Evolutionary conservation across 2,888 invertebrate species (phyloP).

Genomic region (Axea sp.): DNA sequence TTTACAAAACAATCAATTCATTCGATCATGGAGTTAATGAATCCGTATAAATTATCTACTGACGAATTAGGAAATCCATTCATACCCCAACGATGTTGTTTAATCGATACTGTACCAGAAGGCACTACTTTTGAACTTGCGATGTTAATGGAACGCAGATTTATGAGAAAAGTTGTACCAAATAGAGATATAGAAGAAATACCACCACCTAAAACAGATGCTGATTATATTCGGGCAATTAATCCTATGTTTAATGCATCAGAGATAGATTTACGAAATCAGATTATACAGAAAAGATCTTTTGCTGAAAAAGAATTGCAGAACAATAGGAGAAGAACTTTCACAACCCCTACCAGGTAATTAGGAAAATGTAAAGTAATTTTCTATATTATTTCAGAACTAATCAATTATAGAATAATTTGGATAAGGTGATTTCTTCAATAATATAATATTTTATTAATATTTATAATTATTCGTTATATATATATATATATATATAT

Average conservation of each 20-base stretch:
- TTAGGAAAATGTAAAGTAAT: neutral
- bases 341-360: slow-evolving; percentile 20
- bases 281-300: slow-evolving; percentile 39
- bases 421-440: too few relatives aligned
- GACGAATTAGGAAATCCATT: slow-evolving; percentile 73
- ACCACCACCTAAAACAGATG: slow-evolving; percentile 24
- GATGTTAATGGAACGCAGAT: slow-evolving; percentile 74
- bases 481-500: too few relatives aligned
- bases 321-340: slow-evolving; percentile 13
- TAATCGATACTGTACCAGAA: slow-evolving; percentile 75
- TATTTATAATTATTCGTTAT: too few relatives aligned
- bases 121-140: slow-evolving; percentile 75
- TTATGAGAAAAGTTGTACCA: slow-evolving; percentile 66
- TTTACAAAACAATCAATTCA: slow-evolving; percentile 77
- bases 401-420: too few relatives aligned
- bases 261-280: slow-evolving; percentile 46
- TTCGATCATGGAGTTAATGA: slow-evolving; percentile 75
- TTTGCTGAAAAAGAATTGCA: slow-evolving; percentile 26
- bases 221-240: slow-evolving; percentile 22
- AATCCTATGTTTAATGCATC: slow-evolving; percentile 51
- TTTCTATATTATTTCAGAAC: too few relatives aligned
- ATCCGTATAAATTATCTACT: slow-evolving; percentile 72
- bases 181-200: slow-evolving; percentile 28
- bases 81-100: slow-evolving; percentile 73
- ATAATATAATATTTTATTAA: too few relatives aligned